Evolutionary conservation across 2,797 vertebrate species (phyloP), one percentile per base, ranked within the genome.

Genomic region (Lateolabrax maculatus): DNA sequence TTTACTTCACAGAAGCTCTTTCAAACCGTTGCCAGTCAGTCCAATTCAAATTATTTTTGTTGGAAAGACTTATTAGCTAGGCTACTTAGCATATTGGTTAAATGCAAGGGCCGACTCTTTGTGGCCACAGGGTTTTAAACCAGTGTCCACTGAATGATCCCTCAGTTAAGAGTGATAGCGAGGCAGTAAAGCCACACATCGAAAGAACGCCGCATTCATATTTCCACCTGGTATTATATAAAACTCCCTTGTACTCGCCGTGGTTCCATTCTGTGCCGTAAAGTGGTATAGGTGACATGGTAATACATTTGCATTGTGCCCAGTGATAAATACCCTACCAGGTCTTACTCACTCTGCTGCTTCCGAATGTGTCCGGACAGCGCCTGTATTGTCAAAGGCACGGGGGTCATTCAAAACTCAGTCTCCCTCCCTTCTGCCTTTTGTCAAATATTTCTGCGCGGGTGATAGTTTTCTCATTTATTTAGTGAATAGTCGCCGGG

Each of bases 391-490:
- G 94, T 95, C 84, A 87, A 90, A 93, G 90, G 89, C 88, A 84
- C 71, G 52, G 76, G 86, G 94, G 94, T 95, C 95, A 92, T 94
- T 95, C 93, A 91, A 89, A 95, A 94, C 94, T 92, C 93, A 79
- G 41, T 88, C 93, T 92, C 88, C 83, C 82, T 90, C 79, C 88
- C 73, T 77, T 84, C 76, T 64, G 80, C 90, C 90, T 94, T 96
- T 96, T 96, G 94, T 95, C 84, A 84, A 90, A 94, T 87, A 92
- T 94, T 94, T 93, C 93, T 78, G 89, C 74, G 88, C 89, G 84
- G 88, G 76, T 93, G 95, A 96, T 95, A 95, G 95, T 95, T 95
- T 95, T 94, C 94, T 95, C 95, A 95, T 95, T 96, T 96, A 95
- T 96, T 95, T 95, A 91, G 94, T 96, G 95, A 96, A 95, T 96